A percentile compares a stretch with the other conserved stretches of the same genome.
Evolutionary conservation across 2,888 invertebrate species (phyloP).

Genomic region (Tachina lurida): DNA sequence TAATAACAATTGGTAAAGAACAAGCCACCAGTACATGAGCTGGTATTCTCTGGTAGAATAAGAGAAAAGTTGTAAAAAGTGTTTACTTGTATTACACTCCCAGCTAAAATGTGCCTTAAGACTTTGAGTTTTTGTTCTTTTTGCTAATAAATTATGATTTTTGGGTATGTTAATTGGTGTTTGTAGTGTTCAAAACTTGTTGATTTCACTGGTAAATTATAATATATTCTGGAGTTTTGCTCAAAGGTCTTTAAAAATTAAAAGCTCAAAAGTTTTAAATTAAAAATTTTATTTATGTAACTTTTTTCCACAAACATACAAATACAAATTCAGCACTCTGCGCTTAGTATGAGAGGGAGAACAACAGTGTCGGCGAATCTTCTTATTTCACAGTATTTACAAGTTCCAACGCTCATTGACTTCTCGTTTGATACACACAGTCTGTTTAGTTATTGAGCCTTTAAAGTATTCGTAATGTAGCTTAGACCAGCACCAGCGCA

Average conservation of each 20-base stretch:
- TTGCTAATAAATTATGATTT: constrained; percentile 37
- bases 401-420: too few relatives aligned
- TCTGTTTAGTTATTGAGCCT: too few relatives aligned
- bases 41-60: constrained; percentile 12
- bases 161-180: constrained; percentile 4
- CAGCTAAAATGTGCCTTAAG: constrained; percentile 18
- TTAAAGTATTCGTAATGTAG: too few relatives aligned
- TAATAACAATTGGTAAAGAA: constrained; percentile 25
- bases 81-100: constrained; percentile 40
- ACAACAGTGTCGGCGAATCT: too few relatives aligned
- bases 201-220: background rate
- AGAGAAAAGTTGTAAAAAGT: constrained; percentile 12
- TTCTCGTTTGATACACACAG: too few relatives aligned
- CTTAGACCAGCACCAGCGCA: too few relatives aligned
- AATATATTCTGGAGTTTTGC: background rate
- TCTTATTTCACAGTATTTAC: too few relatives aligned
- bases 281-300: too few relatives aligned
- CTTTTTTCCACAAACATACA: too few relatives aligned
- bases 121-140: background rate
- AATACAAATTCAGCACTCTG: too few relatives aligned
- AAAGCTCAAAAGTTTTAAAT: too few relatives aligned
- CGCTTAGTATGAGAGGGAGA: too few relatives aligned
- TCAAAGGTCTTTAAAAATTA: background rate
- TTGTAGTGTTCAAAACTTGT: constrained; percentile 29
- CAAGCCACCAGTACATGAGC: constrained; percentile 33